Evolutionary conservation across 2,113 vertebrate genomes (phyloP), one percentile per base, ranked within the genome.

Genomic region (Chaetura pelagica): DNA sequence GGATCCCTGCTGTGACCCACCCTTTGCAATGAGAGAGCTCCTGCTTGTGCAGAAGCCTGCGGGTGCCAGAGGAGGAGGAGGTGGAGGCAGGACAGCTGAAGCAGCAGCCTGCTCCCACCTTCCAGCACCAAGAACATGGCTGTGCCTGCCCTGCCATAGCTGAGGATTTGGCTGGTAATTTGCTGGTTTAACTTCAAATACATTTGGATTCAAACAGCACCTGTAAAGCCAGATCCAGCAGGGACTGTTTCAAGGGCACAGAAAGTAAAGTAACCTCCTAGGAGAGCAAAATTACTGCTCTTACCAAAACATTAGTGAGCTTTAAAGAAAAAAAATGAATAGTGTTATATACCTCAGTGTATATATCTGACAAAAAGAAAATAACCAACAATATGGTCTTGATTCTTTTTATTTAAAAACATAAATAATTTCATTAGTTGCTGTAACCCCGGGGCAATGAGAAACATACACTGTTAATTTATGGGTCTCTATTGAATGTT

Each of bases 391-490:
- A 24, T 68, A 52, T 26, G 16, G 22, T 78, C 30, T 64, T 34
- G 24, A 64, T 44, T 77, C 4, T 67, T 68, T 71, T n/a, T 51
- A 42, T 29, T 48, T 35, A 24, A 48, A 84, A 63, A 77, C 55
- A 34, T 64, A 87, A 77, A 84, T 2, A 21, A 24, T 61, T 49
- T 76, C 16, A 58, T 85, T 79, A 89, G 51, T 91, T 73, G 23
- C 59, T 96, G 79, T 81, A 90, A 59, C 58, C 75, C 32, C 23
- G 73, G 34, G 61, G 68, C 93, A 93, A 54, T 68, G 76, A 87
- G 87, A 93, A 92, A 93, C 29, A 81, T 82, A 89, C 46, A 48
- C 35, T 91, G 67, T 68, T 97, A 97, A 97, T 97, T 97, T 96
- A 92, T 95, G 95, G 22, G 40, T 46, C 87, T 85, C 89, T 90